phyloP scores from a whole-genome alignment of 2,113 vertebrate genomes.

The Aphyosemion australe region DNA sequence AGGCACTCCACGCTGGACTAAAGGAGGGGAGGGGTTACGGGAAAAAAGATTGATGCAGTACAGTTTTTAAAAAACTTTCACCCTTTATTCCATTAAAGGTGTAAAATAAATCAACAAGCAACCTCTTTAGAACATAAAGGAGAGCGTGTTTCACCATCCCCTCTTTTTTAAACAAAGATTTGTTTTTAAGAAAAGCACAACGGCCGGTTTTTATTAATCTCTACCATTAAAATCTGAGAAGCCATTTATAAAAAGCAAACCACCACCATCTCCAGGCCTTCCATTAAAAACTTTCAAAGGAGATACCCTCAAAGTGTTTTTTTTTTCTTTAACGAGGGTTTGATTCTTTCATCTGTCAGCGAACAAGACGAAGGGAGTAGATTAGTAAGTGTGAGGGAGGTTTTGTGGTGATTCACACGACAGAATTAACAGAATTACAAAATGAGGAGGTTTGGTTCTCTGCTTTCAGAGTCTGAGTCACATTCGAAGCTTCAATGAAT shows the following conservation, averaged over 20 bases:
- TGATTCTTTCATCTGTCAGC: conserved; percentile 22
- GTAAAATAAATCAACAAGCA: conserved; percentile 8
- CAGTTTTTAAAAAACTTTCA: not conserved
- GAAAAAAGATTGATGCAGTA: not conserved
- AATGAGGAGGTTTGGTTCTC: conserved; percentile 5
- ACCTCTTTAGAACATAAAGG: conserved; percentile 16
- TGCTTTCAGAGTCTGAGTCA: conserved; percentile 4
- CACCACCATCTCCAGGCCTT: conserved; percentile 13
- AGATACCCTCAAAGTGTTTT: conserved; percentile 1
- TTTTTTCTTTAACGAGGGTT: conserved; percentile 3
- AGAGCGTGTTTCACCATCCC: conserved; percentile 5
- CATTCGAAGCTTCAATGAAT: conserved; percentile 7
- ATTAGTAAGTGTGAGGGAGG: conserved; percentile 27
- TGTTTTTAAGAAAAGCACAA: conserved; percentile 12
- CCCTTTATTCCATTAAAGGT: not conserved
- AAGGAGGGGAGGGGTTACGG: conserved; percentile 1
- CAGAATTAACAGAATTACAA: conserved; percentile 1
- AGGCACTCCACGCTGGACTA: conserved; percentile 90
- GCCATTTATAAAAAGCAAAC: conserved; percentile 26
- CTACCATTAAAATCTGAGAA: conserved; percentile 12
- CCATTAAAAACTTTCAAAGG: conserved; percentile 30
- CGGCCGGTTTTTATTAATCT: conserved; percentile 22
- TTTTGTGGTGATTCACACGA: conserved; percentile 34
- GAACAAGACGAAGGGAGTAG: not conserved
- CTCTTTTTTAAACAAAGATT: not conserved